Conservation (phyloP, 2,797 vertebrate genomes). For the Pangasius djambal region DNA sequence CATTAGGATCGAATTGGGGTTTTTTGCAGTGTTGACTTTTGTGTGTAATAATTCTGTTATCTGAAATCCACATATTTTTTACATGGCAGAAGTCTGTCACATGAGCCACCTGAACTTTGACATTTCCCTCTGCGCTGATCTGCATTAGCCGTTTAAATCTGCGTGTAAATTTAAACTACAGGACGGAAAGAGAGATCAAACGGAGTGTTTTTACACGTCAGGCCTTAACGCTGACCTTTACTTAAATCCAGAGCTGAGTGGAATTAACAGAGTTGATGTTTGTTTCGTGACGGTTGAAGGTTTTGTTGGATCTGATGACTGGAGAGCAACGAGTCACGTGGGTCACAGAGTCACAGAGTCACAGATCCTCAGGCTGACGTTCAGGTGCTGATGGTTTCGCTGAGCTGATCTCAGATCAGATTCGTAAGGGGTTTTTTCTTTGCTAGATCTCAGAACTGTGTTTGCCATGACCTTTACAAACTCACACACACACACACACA, state of each 20-base stretch:
- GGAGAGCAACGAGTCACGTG: slow-evolving; percentile 1
- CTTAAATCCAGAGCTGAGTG: slow-evolving; percentile 30
- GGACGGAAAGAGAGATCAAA: not conserved
- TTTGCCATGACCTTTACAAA: not conserved
- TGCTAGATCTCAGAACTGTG: not conserved
- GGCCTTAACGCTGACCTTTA: slow-evolving; percentile 35
- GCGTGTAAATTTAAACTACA: not conserved
- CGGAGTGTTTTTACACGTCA: not conserved
- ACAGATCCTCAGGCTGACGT: not conserved
- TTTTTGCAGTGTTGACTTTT: too few relatives aligned
- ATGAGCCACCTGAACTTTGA: not conserved
- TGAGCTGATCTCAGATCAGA: slow-evolving; percentile 32
- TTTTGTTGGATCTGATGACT: slow-evolving; percentile 21
- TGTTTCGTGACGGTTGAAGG: slow-evolving; percentile 19
- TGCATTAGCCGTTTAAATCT: not conserved
- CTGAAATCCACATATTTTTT: too few relatives aligned
- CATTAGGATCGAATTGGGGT: too few relatives aligned
- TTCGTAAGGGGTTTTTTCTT: not conserved
- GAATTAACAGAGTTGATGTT: slow-evolving; percentile 24
- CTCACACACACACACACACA: not conserved
- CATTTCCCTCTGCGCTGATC: not conserved
- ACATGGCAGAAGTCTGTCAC: too few relatives aligned
- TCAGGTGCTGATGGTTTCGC: not conserved
- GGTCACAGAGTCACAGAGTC: not conserved
- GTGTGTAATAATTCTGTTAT: too few relatives aligned